Conservation (phyloP, 2,797 vertebrate species). For the Emydoidea blandingii region DNA sequence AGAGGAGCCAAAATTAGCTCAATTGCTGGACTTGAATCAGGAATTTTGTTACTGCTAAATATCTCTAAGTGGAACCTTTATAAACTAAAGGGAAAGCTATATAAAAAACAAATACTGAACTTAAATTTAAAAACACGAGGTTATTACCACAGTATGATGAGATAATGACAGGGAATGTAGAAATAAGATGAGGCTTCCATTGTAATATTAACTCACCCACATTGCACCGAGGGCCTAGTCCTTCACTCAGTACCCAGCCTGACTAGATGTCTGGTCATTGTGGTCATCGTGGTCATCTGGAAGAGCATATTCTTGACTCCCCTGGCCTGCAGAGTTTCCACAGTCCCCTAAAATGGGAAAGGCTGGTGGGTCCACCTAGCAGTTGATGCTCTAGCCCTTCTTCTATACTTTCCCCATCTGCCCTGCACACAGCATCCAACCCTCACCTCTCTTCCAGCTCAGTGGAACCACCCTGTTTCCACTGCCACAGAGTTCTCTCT, state of each 20-base stretch:
- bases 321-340: not conserved
- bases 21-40: slow-evolving; percentile 38
- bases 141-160: slow-evolving; percentile 56
- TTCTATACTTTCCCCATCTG: not conserved
- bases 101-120: slow-evolving; percentile 56
- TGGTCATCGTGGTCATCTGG: not conserved
- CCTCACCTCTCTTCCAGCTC: not conserved
- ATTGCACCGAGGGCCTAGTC: not conserved
- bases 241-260: not conserved
- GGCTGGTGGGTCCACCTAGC: rapidly evolving
- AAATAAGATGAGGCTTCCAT: not conserved
- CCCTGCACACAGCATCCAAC: not conserved
- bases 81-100: slow-evolving; percentile 60
- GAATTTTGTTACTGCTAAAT: slow-evolving; percentile 56
- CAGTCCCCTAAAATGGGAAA: not conserved
- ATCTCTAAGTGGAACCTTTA: slow-evolving; percentile 57
- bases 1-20: slow-evolving; percentile 30
- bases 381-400: not conserved
- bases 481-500: rapidly evolving
- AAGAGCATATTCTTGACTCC: not conserved
- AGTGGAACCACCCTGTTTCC: not conserved
- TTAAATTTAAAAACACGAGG: slow-evolving; percentile 19
- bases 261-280: not conserved
- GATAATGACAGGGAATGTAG: slow-evolving; percentile 36
- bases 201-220: rapidly evolving